Base-by-base conservation (phyloP, 2,888 invertebrate species). In the Caradrina clavipalpis region DNA sequence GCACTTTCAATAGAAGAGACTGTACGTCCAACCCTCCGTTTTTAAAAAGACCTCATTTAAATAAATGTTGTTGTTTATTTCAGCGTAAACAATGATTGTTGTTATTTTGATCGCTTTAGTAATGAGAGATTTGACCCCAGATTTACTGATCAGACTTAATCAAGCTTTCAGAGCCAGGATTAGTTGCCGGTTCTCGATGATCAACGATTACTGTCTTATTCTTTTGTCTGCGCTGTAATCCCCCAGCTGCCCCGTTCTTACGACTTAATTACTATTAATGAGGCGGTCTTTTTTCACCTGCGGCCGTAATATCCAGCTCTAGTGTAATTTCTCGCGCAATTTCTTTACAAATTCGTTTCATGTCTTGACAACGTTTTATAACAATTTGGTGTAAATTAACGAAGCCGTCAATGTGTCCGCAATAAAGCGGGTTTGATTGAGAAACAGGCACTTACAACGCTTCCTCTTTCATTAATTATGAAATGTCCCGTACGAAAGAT, bases 401-500 rank as follows among this genome's bases (percentile, higher is more conserved):
- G 50, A 54, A 50, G 47, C 49, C 39, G 57, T 58, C 64, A 74
- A 74, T 76, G 62, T 59, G 42, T 39, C 61, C 21, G 64, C 55
- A 78, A 60, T 69, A 45, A 56, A 69, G 45, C 57, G 54, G 22
- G 55, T 69, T 57, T 70, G 66, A 81, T 67, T 74, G 59, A 66
- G 64, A 51, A 21, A 57, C 71, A 13, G 50, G 19, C 62, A 58
- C 55, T 62, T 39, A 58, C 55, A 8, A 50, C 51, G 60, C 66
- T 69, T 79, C 72, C 59, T 62, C 53, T 55, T 60, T 60, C 45
- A 68, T 80, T 72, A 61, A 75, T 78, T 60, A 76, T 59, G 35
- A 63, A 60, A 47, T 47, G 31, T 51, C 62, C 19, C 55, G 53
- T 54, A 65, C 31, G 22, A 47, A 68, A 55, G 68, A 63, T 58